phyloP scores from a whole-genome alignment of 2,888 invertebrate species.

The Apotomis betuletana region DNA sequence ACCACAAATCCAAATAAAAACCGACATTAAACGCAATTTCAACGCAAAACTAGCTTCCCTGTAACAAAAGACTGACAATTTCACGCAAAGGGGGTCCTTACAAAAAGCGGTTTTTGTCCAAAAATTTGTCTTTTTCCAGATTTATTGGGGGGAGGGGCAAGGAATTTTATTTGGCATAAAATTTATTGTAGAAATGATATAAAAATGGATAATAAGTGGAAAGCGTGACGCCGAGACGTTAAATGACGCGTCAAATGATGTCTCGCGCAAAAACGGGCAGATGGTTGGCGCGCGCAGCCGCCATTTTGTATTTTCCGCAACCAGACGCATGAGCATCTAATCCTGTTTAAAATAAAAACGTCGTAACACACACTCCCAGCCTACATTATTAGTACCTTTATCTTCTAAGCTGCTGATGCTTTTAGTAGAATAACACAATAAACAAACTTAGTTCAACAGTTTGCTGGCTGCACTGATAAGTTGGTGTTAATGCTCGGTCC shows the following conservation, averaged over 20 bases:
- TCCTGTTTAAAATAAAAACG: background rate
- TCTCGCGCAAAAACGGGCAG: constrained; percentile 57
- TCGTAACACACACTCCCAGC: background rate
- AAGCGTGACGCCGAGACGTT: constrained; percentile 69
- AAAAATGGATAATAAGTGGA: constrained; percentile 78
- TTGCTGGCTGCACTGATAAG: background rate
- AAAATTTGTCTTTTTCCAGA: constrained; percentile 47
- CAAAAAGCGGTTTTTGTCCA: constrained; percentile 43
- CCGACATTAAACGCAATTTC: constrained; percentile 56
- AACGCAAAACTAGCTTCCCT: constrained; percentile 48
- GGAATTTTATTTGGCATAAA: constrained; percentile 79
- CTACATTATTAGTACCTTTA: background rate
- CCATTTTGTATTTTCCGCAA: constrained; percentile 36
- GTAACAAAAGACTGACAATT: constrained; percentile 56
- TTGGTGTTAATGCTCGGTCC: background rate
- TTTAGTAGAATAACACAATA: background rate
- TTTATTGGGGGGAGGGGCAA: constrained; percentile 68
- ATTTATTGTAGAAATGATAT: constrained; percentile 74
- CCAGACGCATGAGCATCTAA: too few species aligned
- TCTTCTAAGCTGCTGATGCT: background rate
- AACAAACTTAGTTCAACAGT: background rate
- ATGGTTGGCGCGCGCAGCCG: constrained; percentile 62
- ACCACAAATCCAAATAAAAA: constrained; percentile 58
- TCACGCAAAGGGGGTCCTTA: constrained; percentile 59
- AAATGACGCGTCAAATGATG: constrained; percentile 73